Percentiles rank a stretch among this genome's conserved stretches.
phyloP scores from a whole-genome alignment of 2,797 vertebrate species.

The Oreonectes daqikongensis region DNA sequence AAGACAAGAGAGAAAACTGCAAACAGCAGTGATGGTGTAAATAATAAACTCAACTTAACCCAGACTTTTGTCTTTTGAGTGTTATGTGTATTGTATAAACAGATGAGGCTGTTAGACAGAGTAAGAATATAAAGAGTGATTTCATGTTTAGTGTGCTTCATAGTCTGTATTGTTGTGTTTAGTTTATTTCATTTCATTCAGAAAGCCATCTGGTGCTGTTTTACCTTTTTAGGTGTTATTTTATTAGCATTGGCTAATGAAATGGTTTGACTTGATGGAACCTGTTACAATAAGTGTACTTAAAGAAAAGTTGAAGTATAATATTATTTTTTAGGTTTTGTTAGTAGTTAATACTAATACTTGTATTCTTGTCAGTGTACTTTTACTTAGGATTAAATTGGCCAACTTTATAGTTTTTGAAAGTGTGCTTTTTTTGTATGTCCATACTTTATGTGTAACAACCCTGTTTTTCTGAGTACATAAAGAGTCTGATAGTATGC shows the following conservation, averaged over 20 bases:
- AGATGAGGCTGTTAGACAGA: not conserved
- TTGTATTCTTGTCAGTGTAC: too few species aligned
- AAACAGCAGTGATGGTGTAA: constrained; percentile 78
- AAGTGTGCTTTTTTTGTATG: too few species aligned
- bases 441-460: too few species aligned
- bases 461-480: too few species aligned
- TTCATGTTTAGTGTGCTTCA: not conserved
- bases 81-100: not conserved
- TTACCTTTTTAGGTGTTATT: not conserved
- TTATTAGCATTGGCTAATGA: not conserved
- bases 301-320: too few species aligned
- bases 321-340: too few species aligned
- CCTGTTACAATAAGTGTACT: too few species aligned
- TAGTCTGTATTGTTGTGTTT: not conserved
- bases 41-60: not conserved
- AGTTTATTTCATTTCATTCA: not conserved
- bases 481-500: too few species aligned
- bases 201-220: not conserved
- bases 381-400: too few species aligned
- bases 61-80: not conserved
- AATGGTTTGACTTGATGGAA: not conserved
- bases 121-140: not conserved
- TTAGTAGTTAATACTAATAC: too few species aligned
- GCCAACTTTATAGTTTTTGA: too few species aligned
- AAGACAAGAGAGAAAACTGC: constrained; percentile 84